These are phyloP conservation scores for Fragum whitleyi DNA, from an alignment of 2,888 invertebrate species.

Conservation along the genomic window DNA sequence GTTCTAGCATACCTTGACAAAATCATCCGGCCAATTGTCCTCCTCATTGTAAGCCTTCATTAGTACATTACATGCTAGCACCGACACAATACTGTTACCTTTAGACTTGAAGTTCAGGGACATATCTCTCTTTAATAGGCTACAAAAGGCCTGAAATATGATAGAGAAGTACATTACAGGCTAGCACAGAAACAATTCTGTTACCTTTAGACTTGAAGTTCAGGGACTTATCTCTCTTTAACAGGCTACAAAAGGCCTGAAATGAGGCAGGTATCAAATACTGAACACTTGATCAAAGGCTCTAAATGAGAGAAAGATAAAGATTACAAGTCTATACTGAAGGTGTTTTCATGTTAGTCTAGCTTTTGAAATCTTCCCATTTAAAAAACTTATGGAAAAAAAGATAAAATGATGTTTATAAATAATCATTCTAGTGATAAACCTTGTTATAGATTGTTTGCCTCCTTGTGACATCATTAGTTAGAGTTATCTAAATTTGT, in stretches of 20 bases:
- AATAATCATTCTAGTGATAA: too few species aligned
- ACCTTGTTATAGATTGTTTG: too few species aligned
- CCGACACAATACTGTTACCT: slow-evolving; percentile 92
- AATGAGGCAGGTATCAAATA: too few species aligned
- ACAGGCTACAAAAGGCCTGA: slow-evolving; percentile 91
- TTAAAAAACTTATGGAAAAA: too few species aligned
- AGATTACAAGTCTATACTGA: too few species aligned
- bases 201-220: slow-evolving; percentile 92
- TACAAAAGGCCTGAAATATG: slow-evolving; percentile 90
- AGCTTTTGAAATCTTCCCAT: too few species aligned
- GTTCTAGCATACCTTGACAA: slow-evolving; percentile 94
- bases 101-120: slow-evolving; percentile 89
- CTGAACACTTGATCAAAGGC: too few species aligned
- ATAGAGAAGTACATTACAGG: slow-evolving; percentile 95
- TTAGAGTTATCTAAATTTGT: too few species aligned
- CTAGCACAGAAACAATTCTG: slow-evolving; percentile 92
- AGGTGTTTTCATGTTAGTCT: too few species aligned
- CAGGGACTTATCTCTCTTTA: slow-evolving; percentile 90
- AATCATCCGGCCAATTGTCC: slow-evolving; percentile 95
- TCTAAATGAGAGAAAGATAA: too few species aligned
- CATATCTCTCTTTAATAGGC: slow-evolving; percentile 91
- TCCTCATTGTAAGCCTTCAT: slow-evolving; percentile 91
- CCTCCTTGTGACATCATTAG: too few species aligned
- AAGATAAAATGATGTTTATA: too few species aligned
- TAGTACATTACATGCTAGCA: slow-evolving; percentile 93